These are phyloP conservation scores for Scaptomyza reducta DNA, from an alignment of 2,888 invertebrate species.

Conservation along the genomic window DNA sequence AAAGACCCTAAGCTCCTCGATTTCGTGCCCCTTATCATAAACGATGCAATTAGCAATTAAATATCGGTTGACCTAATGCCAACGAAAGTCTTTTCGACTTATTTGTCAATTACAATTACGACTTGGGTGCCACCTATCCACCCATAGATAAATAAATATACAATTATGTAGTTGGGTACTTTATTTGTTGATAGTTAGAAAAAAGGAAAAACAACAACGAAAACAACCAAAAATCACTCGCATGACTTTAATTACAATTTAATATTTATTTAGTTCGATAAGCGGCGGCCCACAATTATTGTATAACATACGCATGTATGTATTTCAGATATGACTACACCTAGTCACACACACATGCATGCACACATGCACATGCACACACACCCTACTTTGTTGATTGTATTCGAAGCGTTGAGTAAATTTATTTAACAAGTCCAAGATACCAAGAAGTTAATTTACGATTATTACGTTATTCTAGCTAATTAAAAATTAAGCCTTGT, in stretches of 20 bases:
- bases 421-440: slow-evolving; percentile 66
- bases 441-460: slow-evolving; percentile 22
- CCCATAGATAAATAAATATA: slow-evolving; percentile 64
- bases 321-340: slow-evolving; percentile 59
- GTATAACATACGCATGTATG: slow-evolving; percentile 43
- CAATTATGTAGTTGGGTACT: slow-evolving; percentile 35
- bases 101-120: slow-evolving; percentile 78
- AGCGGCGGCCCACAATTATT: slow-evolving; percentile 62
- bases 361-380: slow-evolving; percentile 1
- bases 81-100: slow-evolving; percentile 71
- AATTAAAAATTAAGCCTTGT: slow-evolving; percentile 79
- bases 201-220: too few relatives aligned
- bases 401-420: slow-evolving; percentile 58
- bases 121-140: slow-evolving; percentile 28
- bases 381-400: slow-evolving; percentile 19
- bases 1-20: slow-evolving; percentile 13
- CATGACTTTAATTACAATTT: slow-evolving; percentile 82
- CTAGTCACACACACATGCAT: slow-evolving; percentile 42
- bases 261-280: slow-evolving; percentile 80
- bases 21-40: slow-evolving; percentile 32
- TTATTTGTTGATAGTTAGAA: slow-evolving; percentile 43
- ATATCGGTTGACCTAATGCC: slow-evolving; percentile 67
- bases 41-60: slow-evolving; percentile 76
- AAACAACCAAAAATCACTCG: slow-evolving; percentile 54
- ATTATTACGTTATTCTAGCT: slow-evolving; percentile 38